Evolutionary conservation across 2,888 invertebrate species (phyloP), one percentile per base, ranked within the genome.

Genomic region (Eupithecia inturbata): DNA sequence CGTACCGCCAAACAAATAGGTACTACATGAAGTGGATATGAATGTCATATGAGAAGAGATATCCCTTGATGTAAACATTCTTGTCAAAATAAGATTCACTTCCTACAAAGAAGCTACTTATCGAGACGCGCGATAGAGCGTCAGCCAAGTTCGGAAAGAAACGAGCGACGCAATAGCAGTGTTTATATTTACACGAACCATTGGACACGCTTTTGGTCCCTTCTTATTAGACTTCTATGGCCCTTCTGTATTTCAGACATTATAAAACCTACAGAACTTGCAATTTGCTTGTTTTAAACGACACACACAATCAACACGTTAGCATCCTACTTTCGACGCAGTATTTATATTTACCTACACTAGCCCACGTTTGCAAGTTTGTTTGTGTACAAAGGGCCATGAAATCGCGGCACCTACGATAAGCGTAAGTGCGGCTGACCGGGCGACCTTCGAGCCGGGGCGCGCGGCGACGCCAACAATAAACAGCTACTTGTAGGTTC

Each of bases 381-480:
- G 26, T 57, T 14, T 26, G 62, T 16, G 68, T 60, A 68, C 39
- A 57, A 70, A 76, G 76, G 71, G 73, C 71, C 69, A 70, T 73
- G 70, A 64, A 74, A 73, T 64, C 76, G 71, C 63, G 62, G 72
- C 36, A 63, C n/a, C 26, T 60, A 49, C 68, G 62, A 74, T 74
- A 77, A 66, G 64, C 68, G 53, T 39, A 53, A 72, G 36, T 78
- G 78, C 19, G n/a, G n/a, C 36, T n/a, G 64, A 80, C 83, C 80
- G 79, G 81, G 62, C 74, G 84, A 78, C 84, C 84, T 84, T 83
- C 77, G 10, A 57, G 14, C 14, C 57, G n/a, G n/a, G n/a, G n/a
- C n/a, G n/a, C n/a, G n/a, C n/a, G 26, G 14, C 57, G 49, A 53
- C n/a, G 49, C n/a, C 49, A 57, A 57, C 26, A 57, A 57, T 57